These are phyloP conservation scores for Macrobrachium rosenbergii DNA, from an alignment of 1,140 invertebrate species.

Conservation along the genomic window DNA sequence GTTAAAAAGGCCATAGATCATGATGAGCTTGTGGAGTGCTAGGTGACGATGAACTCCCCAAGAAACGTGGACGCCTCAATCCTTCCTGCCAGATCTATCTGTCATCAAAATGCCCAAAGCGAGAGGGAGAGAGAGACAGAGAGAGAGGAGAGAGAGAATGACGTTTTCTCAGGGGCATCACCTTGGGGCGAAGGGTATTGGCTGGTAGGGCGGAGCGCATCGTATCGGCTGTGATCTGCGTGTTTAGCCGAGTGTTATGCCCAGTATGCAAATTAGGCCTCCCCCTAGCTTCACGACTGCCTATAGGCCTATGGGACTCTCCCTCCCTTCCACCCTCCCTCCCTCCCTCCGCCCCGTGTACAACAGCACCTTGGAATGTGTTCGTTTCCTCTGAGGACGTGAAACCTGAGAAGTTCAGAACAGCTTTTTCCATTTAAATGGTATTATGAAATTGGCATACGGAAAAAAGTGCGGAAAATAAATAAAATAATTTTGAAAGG, in stretches of 20 bases:
- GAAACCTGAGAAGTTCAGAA: too few species aligned
- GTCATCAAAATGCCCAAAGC: neutral
- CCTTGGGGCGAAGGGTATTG: neutral
- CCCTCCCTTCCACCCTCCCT: neutral
- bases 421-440: neutral
- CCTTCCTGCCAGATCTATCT: too few species aligned
- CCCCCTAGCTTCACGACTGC: constrained; percentile 17
- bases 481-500: too few species aligned
- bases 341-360: constrained; percentile 11
- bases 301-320: constrained; percentile 22
- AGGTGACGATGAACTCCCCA: too few species aligned
- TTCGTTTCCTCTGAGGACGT: constrained; percentile 18
- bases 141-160: neutral
- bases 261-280: constrained; percentile 37
- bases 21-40: too few species aligned
- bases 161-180: too few species aligned
- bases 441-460: neutral
- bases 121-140: neutral
- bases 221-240: constrained; percentile 41
- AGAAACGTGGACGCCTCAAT: too few species aligned
- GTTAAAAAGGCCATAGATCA: too few species aligned
- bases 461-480: neutral
- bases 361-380: constrained; percentile 47
- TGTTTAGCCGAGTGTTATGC: constrained; percentile 51
- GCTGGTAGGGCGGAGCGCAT: neutral